These are phyloP conservation scores for Oxystoma pomonae DNA, from an alignment of 2,888 invertebrate genomes.

Conservation along the genomic window DNA sequence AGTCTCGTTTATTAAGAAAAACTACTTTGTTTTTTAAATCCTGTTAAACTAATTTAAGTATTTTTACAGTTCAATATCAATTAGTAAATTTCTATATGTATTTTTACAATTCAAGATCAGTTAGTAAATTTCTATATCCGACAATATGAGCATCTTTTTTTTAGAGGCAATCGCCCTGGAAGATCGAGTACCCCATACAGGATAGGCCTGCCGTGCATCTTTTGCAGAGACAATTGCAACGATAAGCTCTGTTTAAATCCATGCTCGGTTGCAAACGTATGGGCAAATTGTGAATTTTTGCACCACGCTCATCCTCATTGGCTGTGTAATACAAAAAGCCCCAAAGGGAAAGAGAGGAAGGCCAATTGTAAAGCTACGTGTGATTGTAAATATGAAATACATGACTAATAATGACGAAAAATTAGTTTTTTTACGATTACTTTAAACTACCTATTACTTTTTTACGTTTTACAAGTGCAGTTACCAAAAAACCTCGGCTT, in stretches of 20 bases:
- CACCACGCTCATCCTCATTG: conserved; percentile 55
- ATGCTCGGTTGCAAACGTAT: conserved; percentile 64
- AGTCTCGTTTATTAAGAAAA: too few species aligned
- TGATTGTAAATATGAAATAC: conserved; percentile 58
- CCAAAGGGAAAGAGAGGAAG: conserved; percentile 53
- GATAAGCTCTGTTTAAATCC: conserved; percentile 69
- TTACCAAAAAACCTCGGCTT: too few species aligned
- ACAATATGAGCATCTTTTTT: too few species aligned
- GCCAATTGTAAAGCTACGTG: conserved; percentile 70
- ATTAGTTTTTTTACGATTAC: too few species aligned
- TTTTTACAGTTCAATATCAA: too few species aligned
- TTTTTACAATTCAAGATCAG: too few species aligned
- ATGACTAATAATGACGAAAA: conserved; percentile 22
- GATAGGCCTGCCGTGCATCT: conserved; percentile 59
- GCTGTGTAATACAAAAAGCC: conserved; percentile 55
- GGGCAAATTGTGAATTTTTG: conserved; percentile 69
- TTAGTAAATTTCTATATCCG: too few species aligned
- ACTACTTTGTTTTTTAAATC: too few species aligned
- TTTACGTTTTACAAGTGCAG: too few species aligned
- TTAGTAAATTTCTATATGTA: too few species aligned
- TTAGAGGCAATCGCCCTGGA: conserved; percentile 64
- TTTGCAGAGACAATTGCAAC: conserved; percentile 62
- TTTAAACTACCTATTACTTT: too few species aligned
- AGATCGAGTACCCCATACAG: conserved; percentile 65
- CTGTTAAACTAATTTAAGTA: too few species aligned